Conservation (phyloP, 2,797 vertebrate species). For the Crossoptilon crossoptilon region DNA sequence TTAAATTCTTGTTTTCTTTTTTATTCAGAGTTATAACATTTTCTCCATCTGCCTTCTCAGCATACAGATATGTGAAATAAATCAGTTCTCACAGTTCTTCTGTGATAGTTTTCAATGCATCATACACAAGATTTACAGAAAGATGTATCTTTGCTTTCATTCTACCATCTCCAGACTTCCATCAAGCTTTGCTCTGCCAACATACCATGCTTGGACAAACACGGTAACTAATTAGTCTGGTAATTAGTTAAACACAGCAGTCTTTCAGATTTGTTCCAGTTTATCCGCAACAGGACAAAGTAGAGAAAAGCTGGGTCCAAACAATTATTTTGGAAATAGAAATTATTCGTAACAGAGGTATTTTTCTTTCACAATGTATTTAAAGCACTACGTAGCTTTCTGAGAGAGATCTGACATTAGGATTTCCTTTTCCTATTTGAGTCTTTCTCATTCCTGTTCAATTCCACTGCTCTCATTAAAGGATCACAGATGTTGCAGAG, state of each 20-base stretch:
- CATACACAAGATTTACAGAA: neutral
- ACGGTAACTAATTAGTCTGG: neutral
- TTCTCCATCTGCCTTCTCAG: slow-evolving; percentile 5
- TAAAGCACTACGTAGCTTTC: neutral
- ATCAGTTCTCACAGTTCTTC: slow-evolving; percentile 13
- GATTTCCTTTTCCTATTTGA: neutral
- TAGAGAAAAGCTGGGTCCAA: neutral
- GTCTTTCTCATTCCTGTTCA: neutral
- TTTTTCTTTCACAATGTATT: neutral
- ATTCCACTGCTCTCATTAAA: neutral
- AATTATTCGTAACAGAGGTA: neutral
- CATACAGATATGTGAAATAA: neutral
- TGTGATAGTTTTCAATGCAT: neutral
- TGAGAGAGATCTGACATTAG: neutral
- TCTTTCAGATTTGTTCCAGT: neutral
- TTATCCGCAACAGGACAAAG: neutral
- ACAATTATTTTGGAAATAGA: neutral
- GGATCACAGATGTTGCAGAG: neutral
- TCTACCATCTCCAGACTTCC: neutral
- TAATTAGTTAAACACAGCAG: neutral
- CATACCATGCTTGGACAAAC: neutral
- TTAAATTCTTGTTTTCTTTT: slow-evolving; percentile 14
- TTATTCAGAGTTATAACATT: neutral
- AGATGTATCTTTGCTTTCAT: neutral
- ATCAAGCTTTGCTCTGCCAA: neutral